These are phyloP conservation scores for Andrena flavipes DNA, from an alignment of 2,888 invertebrate genomes.

Conservation along the genomic window DNA sequence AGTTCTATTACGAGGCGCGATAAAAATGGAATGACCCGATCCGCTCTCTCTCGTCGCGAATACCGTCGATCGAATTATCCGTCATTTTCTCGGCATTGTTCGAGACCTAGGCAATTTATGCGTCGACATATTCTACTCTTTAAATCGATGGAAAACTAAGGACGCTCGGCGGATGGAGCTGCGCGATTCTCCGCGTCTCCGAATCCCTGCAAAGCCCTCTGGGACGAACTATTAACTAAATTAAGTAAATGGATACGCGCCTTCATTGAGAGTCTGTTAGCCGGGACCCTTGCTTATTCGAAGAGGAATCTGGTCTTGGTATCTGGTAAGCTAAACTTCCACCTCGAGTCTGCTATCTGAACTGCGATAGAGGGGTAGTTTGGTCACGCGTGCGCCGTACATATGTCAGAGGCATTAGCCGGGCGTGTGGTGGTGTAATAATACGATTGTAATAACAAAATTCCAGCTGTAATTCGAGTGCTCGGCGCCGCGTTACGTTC, in stretches of 20 bases:
- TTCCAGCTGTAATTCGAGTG: not conserved
- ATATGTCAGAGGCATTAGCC: no score
- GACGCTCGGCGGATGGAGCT: not conserved
- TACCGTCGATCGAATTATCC: no score
- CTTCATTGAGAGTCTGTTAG: not conserved
- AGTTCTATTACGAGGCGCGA: no score
- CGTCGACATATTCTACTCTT: not conserved
- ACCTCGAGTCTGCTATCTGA: not conserved
- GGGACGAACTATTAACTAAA: not conserved
- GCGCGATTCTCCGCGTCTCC: not conserved
- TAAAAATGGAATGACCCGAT: no score
- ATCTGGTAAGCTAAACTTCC: not conserved
- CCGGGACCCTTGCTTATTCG: not conserved
- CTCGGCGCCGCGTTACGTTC: not conserved
- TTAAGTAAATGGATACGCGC: not conserved
- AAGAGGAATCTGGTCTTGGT: slow-evolving; percentile 2
- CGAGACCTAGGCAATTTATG: not conserved
- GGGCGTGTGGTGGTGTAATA: no score
- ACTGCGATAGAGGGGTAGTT: not conserved
- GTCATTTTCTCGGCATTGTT: not conserved
- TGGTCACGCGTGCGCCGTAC: not conserved
- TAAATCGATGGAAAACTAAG: not conserved
- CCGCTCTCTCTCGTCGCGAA: no score
- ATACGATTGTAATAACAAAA: not conserved
- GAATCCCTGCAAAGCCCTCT: not conserved